Conservation (phyloP, 2,797 vertebrate species). For the Gadopsis marmoratus region DNA sequence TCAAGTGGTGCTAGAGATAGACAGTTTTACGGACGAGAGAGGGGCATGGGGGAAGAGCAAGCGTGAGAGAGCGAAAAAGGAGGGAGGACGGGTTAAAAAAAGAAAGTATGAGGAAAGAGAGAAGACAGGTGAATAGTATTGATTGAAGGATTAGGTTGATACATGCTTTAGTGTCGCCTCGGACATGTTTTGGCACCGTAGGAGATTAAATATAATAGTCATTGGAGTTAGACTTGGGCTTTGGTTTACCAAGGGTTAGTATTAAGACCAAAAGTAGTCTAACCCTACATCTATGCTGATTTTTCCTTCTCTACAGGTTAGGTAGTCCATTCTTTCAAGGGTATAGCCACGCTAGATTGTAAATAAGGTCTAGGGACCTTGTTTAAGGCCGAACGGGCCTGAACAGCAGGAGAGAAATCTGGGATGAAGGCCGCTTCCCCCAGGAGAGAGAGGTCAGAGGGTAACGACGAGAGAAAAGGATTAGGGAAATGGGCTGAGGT, state of each 20-base stretch:
- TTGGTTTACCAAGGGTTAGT: constrained; percentile 79
- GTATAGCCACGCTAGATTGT: constrained; percentile 63
- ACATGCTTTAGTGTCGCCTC: constrained; percentile 76
- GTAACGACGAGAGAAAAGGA: constrained; percentile 42
- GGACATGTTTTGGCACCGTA: constrained; percentile 81
- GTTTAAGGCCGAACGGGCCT: constrained; percentile 65
- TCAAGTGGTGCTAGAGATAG: constrained; percentile 81
- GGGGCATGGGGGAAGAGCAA: constrained; percentile 54
- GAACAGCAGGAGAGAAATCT: constrained; percentile 33
- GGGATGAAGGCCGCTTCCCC: constrained; percentile 25
- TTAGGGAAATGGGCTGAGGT: constrained; percentile 39
- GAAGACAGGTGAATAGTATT: constrained; percentile 45
- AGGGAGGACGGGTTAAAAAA: neutral
- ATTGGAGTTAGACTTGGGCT: constrained; percentile 70
- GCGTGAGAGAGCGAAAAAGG: constrained; percentile 13
- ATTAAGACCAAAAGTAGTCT: constrained; percentile 42
- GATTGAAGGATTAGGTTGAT: constrained; percentile 43
- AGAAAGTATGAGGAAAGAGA: constrained; percentile 14
- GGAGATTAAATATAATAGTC: constrained; percentile 65
- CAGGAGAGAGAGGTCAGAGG: constrained; percentile 34
- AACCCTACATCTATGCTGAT: constrained; percentile 46
- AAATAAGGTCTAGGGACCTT: constrained; percentile 64
- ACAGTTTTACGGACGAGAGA: constrained; percentile 66
- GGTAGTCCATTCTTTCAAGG: constrained; percentile 53
- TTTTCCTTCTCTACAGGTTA: constrained; percentile 52